Percentiles rank a stretch among this genome's conserved stretches.
Evolutionary conservation across 1,140 invertebrate species (phyloP).

Genomic region (Portunus trituberculatus): DNA sequence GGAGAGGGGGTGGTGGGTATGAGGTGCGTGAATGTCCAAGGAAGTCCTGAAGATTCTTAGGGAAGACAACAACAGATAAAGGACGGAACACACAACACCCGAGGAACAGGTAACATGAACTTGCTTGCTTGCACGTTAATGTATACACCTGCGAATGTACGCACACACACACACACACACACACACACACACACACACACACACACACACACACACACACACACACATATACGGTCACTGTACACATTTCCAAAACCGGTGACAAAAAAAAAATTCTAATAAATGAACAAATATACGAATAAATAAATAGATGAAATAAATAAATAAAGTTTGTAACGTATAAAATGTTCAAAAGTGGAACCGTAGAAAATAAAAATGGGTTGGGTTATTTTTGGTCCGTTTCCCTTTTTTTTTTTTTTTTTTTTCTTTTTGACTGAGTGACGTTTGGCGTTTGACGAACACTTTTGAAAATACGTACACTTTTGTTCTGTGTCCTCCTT

Average conservation of each 20-base stretch:
- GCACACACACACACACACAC: slow-evolving; percentile 55
- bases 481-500: no score
- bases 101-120: neutral
- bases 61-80: neutral
- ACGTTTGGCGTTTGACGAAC: no score
- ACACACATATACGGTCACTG: slow-evolving; percentile 40
- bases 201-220: slow-evolving; percentile 59
- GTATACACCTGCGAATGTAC: neutral
- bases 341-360: neutral
- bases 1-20: neutral
- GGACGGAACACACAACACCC: neutral
- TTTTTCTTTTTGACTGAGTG: no score
- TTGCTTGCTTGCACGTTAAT: slow-evolving; percentile 4
- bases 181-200: slow-evolving; percentile 53
- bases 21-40: neutral
- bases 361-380: neutral
- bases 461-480: no score
- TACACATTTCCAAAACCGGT: no score
- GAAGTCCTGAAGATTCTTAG: neutral
- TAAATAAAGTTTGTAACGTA: neutral
- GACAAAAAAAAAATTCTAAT: no score
- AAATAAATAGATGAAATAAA: neutral
- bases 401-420: neutral
- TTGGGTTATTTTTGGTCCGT: neutral
- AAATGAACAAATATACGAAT: neutral